These are phyloP conservation scores for Chamaetylas fuelleborni DNA, from an alignment of 2,113 vertebrate genomes.

Conservation along the genomic window DNA sequence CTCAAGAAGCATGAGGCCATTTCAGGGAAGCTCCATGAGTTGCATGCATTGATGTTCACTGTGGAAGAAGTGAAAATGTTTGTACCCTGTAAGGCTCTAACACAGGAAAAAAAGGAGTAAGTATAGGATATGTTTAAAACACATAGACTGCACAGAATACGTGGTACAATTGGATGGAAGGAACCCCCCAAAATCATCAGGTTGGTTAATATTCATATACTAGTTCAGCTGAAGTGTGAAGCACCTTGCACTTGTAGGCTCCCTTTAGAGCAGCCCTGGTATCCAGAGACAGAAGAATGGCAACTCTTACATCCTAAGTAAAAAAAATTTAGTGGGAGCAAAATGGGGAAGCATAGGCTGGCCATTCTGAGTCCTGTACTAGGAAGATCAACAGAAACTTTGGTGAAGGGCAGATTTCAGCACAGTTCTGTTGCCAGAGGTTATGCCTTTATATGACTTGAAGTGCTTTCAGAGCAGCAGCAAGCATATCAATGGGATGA, in stretches of 20 bases:
- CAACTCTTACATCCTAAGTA: background rate
- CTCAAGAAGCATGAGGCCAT: background rate
- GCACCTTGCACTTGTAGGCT: fast-evolving
- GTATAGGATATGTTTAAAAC: background rate
- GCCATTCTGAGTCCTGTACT: background rate
- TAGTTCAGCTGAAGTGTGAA: background rate
- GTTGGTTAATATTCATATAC: background rate
- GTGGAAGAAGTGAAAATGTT: background rate
- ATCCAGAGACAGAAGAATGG: background rate
- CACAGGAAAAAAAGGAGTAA: background rate
- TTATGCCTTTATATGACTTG: background rate
- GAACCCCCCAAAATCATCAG: background rate
- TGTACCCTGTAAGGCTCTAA: background rate
- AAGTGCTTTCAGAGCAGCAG: background rate
- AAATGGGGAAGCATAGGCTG: background rate
- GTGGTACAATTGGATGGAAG: background rate
- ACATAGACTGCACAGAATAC: background rate
- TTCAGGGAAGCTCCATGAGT: background rate
- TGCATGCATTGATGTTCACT: background rate
- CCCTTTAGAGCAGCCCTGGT: background rate
- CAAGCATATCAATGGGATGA: background rate
- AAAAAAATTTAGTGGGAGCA: background rate
- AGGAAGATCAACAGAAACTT: background rate
- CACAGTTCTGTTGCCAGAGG: background rate
- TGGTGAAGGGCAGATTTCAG: background rate